Evolutionary conservation across 1,140 invertebrate genomes (phyloP), one percentile per base, ranked within the genome.

Genomic region (Oppia nitens): DNA sequence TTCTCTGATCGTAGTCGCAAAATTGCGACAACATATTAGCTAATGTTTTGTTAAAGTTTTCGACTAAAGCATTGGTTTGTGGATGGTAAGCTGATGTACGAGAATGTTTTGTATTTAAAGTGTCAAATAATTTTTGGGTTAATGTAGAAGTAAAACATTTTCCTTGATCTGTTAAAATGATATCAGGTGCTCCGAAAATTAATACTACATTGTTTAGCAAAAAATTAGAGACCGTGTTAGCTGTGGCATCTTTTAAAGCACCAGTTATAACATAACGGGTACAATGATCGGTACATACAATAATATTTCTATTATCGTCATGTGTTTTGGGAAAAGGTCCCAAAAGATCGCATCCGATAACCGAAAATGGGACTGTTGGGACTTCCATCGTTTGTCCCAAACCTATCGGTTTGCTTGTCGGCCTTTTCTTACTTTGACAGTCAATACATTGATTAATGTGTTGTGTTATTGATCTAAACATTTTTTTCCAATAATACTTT

Each of bases 91-190:
- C 2, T 1, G 60, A 25, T 1, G 63, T 60, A 9, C 61, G 52
- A 17, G 47, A 60, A 6, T 28, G 3, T 0, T 64, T 51, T 6
- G 56, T 29, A 27, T 47, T 50, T 6, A 56, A 20, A 12, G 67
- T 45, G 0, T 48, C 47, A 1, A 17, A 25, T 6, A 68, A 29
- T 20, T 62, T 56, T 2, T 58, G 29, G 1, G 4, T n/a, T 17
- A 64, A 56, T 1, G 48, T 28, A 14, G 67, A 63, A 47, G 69
- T 64, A 59, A 75, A 76, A 55, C 75, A 69, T 2, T 59, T 66
- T 0, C 71, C 75, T 57, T 73, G 72, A 55, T 77, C 73, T 1
- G 71, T 65, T 0, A 62, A 70, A 52, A 72, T 65, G 23, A 47
- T 55, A 27, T 29, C 4, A 25, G 69, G 65, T 45, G 56, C 29